Evolutionary conservation across 2,888 invertebrate species (phyloP).

Genomic region (Tiliacea aurago): DNA sequence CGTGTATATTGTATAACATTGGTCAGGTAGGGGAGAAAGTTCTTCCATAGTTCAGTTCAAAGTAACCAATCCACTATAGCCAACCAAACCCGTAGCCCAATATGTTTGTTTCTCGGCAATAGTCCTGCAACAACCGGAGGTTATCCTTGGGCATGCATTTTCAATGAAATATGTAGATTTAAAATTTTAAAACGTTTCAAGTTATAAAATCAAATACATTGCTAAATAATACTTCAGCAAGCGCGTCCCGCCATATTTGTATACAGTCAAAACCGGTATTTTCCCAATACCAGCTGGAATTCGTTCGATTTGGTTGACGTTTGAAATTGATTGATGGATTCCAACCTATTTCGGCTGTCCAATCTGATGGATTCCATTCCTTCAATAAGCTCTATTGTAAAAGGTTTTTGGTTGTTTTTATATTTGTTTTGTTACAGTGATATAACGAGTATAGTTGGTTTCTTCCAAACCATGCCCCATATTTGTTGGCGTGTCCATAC

Average conservation of each 20-base stretch:
- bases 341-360: slow-evolving; percentile 44
- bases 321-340: slow-evolving; percentile 57
- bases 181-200: slow-evolving; percentile 2
- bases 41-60: no score
- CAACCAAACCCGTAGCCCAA: no score
- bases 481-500: no score
- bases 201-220: neutral
- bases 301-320: slow-evolving; percentile 41
- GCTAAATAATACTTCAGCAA: neutral
- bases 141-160: no score
- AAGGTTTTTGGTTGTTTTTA: slow-evolving; percentile 2
- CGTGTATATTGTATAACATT: no score
- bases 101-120: no score
- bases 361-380: slow-evolving; percentile 51
- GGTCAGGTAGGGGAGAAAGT: no score
- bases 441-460: neutral
- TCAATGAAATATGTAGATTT: no score
- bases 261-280: slow-evolving; percentile 14
- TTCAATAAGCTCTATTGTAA: slow-evolving; percentile 25
- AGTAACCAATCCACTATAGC: no score
- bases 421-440: neutral
- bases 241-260: neutral
- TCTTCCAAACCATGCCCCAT: no score
- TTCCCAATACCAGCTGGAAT: slow-evolving; percentile 24
- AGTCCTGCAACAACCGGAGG: no score